Evolutionary conservation across 2,113 vertebrate species (phyloP), one percentile per base, ranked within the genome.

Genomic region (Pterophyllum scalare): DNA sequence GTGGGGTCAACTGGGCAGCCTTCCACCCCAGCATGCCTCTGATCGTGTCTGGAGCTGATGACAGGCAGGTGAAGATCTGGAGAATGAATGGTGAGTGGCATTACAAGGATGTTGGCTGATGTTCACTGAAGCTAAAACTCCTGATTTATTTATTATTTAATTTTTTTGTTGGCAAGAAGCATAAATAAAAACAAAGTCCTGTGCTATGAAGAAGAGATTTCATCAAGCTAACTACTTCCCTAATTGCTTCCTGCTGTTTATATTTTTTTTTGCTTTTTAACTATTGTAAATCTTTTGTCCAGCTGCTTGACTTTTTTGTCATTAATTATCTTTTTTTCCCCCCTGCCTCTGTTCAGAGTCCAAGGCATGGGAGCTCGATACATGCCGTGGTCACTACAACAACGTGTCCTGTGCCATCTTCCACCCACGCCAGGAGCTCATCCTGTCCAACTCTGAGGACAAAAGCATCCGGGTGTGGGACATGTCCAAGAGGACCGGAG

Each of bases 381-480:
- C 98, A 1, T 99, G 98, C 91, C 96, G 98, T 0, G 98, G 98
- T 0, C 98, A 99, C 93, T 99, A 99, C 95, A 99, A 99, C 96
- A 99, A 99, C 0, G 98, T 99, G 31, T 99, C 98, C 3, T 99
- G 98, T 2, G 97, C 98, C 0, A 97, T 98, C n/a, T 99, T 99
- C 89, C 98, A 99, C 87, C 98, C 98, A 0, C 97, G 98, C 1
- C 98, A 99, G 94, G 98, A 99, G 80, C 95, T 99, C 49, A 99
- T 99, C 88, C 97, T 99, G 77, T 99, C 98, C 90, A 99, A 99
- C 93, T 99, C 98, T 0, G 98, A 99, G 88, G 98, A 99, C 94
- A 99, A 99, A 89, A 99, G 98, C 91, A 99, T 99, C 92, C 95
- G 98, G 0, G 98, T 99, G 28, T 99, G 98, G 98, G 98, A 99